phyloP scores from a whole-genome alignment of 2,113 vertebrate genomes.

The Pitta sordida region DNA sequence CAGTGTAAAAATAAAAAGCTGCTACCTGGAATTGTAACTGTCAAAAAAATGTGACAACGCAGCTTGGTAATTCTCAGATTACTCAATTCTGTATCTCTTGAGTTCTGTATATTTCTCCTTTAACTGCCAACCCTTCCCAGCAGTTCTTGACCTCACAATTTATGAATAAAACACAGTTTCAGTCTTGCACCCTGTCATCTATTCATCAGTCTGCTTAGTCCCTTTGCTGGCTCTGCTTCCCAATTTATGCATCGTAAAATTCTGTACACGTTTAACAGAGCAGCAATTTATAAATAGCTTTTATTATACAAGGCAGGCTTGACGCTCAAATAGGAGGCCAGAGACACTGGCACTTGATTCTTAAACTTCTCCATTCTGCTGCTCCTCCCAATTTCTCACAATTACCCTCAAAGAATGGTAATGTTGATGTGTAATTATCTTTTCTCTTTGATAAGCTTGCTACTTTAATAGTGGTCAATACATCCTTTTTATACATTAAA shows the following conservation, averaged over 20 bases:
- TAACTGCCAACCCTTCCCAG: background rate
- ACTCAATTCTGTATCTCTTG: background rate
- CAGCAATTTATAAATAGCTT: constrained; percentile 53
- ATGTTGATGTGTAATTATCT: background rate
- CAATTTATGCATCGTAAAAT: constrained; percentile 23
- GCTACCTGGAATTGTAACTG: background rate
- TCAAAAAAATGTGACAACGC: background rate
- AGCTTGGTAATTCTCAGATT: background rate
- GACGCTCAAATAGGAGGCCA: constrained; percentile 18
- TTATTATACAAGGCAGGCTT: constrained; percentile 31
- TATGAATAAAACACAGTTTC: constrained; percentile 40
- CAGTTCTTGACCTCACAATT: constrained; percentile 9
- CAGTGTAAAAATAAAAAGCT: background rate
- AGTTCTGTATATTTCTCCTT: background rate
- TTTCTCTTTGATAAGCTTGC: background rate
- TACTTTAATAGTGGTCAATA: background rate
- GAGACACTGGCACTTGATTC: background rate
- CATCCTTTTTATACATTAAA: background rate
- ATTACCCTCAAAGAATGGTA: background rate
- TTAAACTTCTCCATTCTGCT: constrained; percentile 11
- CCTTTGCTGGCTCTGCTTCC: background rate
- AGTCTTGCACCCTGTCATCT: constrained; percentile 31
- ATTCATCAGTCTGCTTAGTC: constrained; percentile 14
- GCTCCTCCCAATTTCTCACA: background rate
- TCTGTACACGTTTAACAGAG: constrained; percentile 29